Conservation (phyloP, 2,797 vertebrate species). For the Typhlichthys subterraneus region DNA sequence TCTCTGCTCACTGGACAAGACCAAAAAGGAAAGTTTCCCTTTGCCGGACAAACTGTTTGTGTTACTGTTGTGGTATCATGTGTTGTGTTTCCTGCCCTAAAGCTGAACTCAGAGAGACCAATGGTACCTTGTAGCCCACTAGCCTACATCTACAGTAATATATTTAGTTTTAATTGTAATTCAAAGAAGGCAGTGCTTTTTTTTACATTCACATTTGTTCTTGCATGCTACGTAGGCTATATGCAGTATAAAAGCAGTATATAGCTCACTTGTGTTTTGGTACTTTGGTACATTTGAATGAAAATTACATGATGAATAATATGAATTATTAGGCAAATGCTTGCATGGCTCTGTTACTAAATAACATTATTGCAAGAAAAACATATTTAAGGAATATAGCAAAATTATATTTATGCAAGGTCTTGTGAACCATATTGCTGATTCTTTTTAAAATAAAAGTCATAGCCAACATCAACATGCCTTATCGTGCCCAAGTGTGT, state of each 20-base stretch:
- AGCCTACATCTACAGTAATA: too few species aligned
- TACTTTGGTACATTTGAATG: neutral
- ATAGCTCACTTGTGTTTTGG: neutral
- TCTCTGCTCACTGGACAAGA: conserved; percentile 40
- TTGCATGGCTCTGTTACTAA: neutral
- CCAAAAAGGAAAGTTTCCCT: conserved; percentile 16
- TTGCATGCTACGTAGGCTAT: neutral
- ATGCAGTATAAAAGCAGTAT: too few species aligned
- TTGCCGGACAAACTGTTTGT: conserved; percentile 2
- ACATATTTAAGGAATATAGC: too few species aligned
- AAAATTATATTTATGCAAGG: conserved; percentile 6
- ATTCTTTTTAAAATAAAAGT: neutral
- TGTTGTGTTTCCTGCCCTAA: conserved; percentile 15
- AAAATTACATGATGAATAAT: neutral
- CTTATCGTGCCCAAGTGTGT: neutral
- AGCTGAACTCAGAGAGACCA: conserved; percentile 17
- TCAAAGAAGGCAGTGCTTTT: too few species aligned
- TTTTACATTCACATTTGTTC: too few species aligned
- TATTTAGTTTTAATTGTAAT: too few species aligned
- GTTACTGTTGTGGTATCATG: conserved; percentile 12
- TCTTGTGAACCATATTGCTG: conserved; percentile 46
- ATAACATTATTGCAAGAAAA: neutral
- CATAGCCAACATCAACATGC: neutral
- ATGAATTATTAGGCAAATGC: neutral
- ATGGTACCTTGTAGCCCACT: too few species aligned